Evolutionary conservation across 2,888 invertebrate species (phyloP).

Genomic region (Cataglyphis altisquamis): DNA sequence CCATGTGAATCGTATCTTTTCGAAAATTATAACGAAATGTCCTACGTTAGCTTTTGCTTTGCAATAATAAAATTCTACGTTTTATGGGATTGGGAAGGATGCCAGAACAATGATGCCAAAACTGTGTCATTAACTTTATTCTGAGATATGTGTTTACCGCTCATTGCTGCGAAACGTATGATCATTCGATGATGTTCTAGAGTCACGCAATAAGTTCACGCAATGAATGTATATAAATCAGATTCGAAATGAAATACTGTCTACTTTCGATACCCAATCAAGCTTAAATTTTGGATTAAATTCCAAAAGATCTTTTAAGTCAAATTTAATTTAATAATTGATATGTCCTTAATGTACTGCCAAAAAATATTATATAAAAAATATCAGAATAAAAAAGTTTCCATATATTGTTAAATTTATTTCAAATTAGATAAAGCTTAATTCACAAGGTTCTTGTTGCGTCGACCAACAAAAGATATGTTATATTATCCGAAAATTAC

Average conservation of each 20-base stretch:
- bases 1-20: conserved; percentile 30
- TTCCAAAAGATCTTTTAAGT: background rate
- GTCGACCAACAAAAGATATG: background rate
- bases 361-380: background rate
- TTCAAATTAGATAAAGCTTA: background rate
- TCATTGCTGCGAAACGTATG: conserved; percentile 58
- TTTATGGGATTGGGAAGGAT: conserved; percentile 60
- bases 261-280: background rate
- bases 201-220: conserved; percentile 49
- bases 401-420: background rate
- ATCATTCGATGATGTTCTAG: conserved; percentile 42
- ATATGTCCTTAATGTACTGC: background rate
- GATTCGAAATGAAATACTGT: conserved; percentile 2
- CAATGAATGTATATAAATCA: background rate
- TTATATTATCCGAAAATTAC: conserved; percentile 9
- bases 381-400: background rate
- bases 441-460: background rate
- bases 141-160: conserved; percentile 63
- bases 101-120: conserved; percentile 52
- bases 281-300: background rate
- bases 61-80: conserved; percentile 68
- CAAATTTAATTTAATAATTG: background rate
- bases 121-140: conserved; percentile 53
- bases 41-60: background rate
- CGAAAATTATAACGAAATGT: conserved; percentile 44